phyloP scores from a whole-genome alignment of 1,140 invertebrate genomes.

The Luehdorfia chinensis region DNA sequence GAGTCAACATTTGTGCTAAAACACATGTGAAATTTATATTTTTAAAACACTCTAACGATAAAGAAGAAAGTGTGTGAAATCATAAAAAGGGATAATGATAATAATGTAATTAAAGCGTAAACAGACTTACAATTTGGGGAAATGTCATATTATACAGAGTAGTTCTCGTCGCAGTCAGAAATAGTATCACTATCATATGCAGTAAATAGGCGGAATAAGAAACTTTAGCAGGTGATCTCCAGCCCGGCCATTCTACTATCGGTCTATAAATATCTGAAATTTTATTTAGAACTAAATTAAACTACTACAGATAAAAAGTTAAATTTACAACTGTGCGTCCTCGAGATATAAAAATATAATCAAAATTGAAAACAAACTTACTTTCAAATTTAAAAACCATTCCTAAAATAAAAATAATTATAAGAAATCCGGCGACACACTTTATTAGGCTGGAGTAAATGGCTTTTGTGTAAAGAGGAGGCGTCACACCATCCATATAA shows the following conservation, averaged over 20 bases:
- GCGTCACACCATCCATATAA: no score
- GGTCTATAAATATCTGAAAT: slow-evolving; percentile 24
- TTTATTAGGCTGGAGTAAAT: no score
- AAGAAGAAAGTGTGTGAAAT: no score
- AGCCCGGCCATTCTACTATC: slow-evolving; percentile 22
- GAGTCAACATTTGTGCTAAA: no score
- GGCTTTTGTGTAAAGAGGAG: no score
- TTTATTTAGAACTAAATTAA: background rate
- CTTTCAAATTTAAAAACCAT: slow-evolving; percentile 1
- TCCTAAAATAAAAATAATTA: no score
- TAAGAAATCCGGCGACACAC: no score
- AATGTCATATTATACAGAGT: background rate
- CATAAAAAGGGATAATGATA: no score
- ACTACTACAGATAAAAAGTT: background rate
- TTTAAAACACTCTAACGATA: no score
- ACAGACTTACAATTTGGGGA: background rate
- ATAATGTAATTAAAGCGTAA: no score
- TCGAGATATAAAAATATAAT: background rate
- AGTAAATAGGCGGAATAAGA: background rate
- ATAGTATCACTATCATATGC: background rate
- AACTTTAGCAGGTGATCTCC: slow-evolving; percentile 9
- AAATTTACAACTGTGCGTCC: background rate
- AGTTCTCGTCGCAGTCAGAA: background rate
- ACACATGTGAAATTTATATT: no score
- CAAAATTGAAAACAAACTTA: background rate